These are phyloP conservation scores for Dryocosmus kuriphilus DNA, from an alignment of 2,888 invertebrate genomes.

Conservation along the genomic window DNA sequence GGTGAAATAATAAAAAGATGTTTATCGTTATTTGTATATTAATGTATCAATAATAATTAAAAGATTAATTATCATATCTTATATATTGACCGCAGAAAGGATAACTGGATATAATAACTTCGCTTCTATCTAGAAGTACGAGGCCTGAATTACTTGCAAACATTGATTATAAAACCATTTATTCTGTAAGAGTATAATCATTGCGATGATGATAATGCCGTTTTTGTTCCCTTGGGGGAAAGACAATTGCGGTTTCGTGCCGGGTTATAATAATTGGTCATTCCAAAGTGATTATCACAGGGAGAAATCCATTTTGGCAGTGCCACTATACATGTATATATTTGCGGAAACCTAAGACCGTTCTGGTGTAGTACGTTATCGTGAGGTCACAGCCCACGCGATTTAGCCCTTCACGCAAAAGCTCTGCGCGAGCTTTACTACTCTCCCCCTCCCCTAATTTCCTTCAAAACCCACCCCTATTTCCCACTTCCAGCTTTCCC, in stretches of 20 bases:
- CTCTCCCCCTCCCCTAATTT: conserved; percentile 7
- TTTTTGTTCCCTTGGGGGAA: conserved; percentile 12
- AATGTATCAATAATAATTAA: too few species aligned
- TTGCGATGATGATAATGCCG: not conserved
- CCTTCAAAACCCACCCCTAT: not conserved
- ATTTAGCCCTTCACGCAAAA: conserved; percentile 56
- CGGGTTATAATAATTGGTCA: conserved; percentile 30
- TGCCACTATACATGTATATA: conserved; percentile 22
- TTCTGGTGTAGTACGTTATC: conserved; percentile 63
- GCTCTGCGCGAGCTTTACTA: conserved; percentile 33
- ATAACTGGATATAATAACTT: too few species aligned
- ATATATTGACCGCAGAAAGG: too few species aligned
- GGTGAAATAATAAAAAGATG: too few species aligned
- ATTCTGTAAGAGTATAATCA: not conserved
- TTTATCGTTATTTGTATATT: too few species aligned
- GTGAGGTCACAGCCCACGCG: conserved; percentile 65
- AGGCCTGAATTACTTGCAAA: too few species aligned
- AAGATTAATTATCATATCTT: too few species aligned
- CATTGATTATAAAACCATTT: not conserved
- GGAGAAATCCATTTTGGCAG: conserved; percentile 25
- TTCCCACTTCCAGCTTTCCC: not conserved
- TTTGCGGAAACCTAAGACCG: conserved; percentile 49
- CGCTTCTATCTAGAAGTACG: too few species aligned
- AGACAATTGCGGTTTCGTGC: conserved; percentile 35
- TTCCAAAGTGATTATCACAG: conserved; percentile 31